Base-by-base conservation (phyloP, 2,113 vertebrate genomes). In the Aspidoscelis tigris region DNA sequence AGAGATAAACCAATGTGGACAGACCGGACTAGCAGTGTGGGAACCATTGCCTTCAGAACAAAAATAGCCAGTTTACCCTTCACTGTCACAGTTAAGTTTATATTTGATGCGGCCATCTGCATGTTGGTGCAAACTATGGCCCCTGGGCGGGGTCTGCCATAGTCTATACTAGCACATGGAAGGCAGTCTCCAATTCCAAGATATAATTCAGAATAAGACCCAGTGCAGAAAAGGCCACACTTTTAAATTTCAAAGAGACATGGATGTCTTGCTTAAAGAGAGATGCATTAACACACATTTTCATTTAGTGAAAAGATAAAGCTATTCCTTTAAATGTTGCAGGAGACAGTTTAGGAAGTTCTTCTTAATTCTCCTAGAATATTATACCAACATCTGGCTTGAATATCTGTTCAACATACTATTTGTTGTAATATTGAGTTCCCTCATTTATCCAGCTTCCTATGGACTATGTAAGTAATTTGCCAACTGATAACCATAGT, bases 401-500 rank as follows among this genome's bases (percentile, higher is more conserved):
- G 87, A 90, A 89, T 92, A 95, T 89, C 80, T 91, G 82, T 87
- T 93, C 77, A 78, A 65, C 83, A 91, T 90, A 88, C 94, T 96
- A 95, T 94, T 90, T 93, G 85, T 90, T 95, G 90, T 92, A 95
- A 92, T 88, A 93, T 94, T 96, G 83, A 92, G 89, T 93, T 92
- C 91, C 91, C 95, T 96, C 93, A 95, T 96, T 95, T 95, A 91
- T 91, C 91, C 93, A 72, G 88, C 94, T 95, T 91, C 94, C 90
- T 96, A 95, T 95, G 92, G 95, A 95, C 95, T 96, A 95, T 95
- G 93, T 95, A 94, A 94, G 94, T 95, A 96, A 96, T 96, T 96
- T 96, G 93, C 93, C 93, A 96, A 94, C 93, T 93, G 95, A 94
- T 94, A 96, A 94, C 94, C 95, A 93, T 95, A 58, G 90, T 94